Base-by-base conservation (phyloP, 2,797 vertebrate genomes). In the Masticophis lateralis region DNA sequence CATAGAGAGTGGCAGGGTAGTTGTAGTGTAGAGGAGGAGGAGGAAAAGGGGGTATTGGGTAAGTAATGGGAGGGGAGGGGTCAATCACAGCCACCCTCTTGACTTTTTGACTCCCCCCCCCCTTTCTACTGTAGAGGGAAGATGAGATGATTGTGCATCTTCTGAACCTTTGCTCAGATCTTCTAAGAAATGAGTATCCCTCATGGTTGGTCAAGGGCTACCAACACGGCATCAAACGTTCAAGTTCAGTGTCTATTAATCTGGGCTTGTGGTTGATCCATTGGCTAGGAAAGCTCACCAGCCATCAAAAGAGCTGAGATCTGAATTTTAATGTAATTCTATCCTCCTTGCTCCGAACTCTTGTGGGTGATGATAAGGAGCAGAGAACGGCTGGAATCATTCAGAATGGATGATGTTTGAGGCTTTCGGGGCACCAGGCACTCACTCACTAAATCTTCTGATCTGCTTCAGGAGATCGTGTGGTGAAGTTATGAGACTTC, bases 291-390 rank as follows among this genome's bases (percentile, higher is more conserved):
- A 22, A 79, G 28, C 87, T 60, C 66, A 83, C 11, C 74, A 37
- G 25, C 74, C 69, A 56, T 66, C 13, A 27, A 55, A 53, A 55
- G 11, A n/a, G 14, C n/a, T 1, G 69, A 9, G 22, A 51, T 86
- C 53, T 55, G 37, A 61, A 86, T 22, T 56, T 32, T 74, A 32
- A 37, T 92, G 28, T 92, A 92, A 90, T 86, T 90, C 92, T 53
- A 86, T 86, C 57, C n/a, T 37, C 47, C 74, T 53, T 53, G 53
- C 87, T 56, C 87, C 25, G 18, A 25, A 22, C 10, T 11, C 37
- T 90, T 57, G 8, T 83, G 79, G 14, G 86, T 91, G 37, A n/a
- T 56, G 79, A 57, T 79, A 79, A 37, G 14, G 92, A 89, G 0
- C 1, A 10, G 6, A 28, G 90, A 93, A 20, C 11, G 43, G 47